Evolutionary conservation across 1,140 invertebrate species (phyloP), one percentile per base, ranked within the genome.

Genomic region (Philopotamus ludificatus): DNA sequence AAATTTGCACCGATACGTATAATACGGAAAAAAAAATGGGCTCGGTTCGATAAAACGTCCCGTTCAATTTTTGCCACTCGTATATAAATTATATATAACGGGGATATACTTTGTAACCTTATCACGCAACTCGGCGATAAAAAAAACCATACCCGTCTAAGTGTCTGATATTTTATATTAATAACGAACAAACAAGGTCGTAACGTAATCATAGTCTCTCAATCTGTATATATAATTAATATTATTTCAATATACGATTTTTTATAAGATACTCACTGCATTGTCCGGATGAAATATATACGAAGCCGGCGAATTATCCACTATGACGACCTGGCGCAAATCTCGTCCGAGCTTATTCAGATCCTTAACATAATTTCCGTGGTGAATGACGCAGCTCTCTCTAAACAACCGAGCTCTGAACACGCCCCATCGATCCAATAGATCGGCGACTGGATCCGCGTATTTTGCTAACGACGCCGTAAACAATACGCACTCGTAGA

Each of bases 221-320:
- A 12, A 34, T 34, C 28, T 4, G 28, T 34, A 4, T 7, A 7
- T 34, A 34, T 7, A 12, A 34, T 34, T 34, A 34, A 4, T 12
- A 34, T 53, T 53, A 21, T 8, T 53, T 53, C 8, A 26, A 16
- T 22, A 21, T 7, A 21, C 3, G 7, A 3, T 18, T 58, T 42
- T 10, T 44, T 10, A 23, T 16, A 45, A 45, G 53, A 45, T 70
- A 89, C 92, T 92, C 82, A 99, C 96, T 77, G 97, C 97, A 86
- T 99, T 99, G 79, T 99, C 94, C 77, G 97, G 97, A 89, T 99
- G 98, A 89, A 99, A 99, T 84, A 98, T 97, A 83, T 99, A 99
- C 65, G 95, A 98, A 73, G 95, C 97, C 72, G 97, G 97, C 72
- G 96, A 99, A 84, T 99, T 99, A 84, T 99, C 98, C 67, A 99